Evolutionary conservation across 1,140 invertebrate genomes (phyloP), one percentile per base, ranked within the genome.

Genomic region (Leptestheria dahalacensis): DNA sequence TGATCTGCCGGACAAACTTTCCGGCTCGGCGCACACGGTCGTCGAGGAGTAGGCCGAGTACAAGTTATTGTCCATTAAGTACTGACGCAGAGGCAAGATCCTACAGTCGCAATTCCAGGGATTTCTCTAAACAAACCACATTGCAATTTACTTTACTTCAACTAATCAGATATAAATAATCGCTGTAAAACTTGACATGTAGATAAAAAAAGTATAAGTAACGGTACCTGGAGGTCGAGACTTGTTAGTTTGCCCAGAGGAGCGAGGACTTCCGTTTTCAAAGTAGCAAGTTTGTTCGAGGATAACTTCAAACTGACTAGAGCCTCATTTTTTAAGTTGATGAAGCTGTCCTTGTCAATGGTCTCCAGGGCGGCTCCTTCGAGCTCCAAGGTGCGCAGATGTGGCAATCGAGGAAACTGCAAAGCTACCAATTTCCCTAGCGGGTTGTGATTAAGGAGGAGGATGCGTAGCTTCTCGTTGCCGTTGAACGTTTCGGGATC

Each of bases 81-180:
- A 91, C 57, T 80, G 79, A 24, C 86, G 79, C 63, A 93, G 87
- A 20, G 81, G 82, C 52, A 86, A 79, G 50, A 93, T 69, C 52
- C 83, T 77, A 71, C 90, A 93, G 67, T 93, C 88, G 70, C 90
- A 93, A 61, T 77, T 77, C 90, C 90, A 93, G 15, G 83, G 86
- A 68, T 93, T 93, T n/a, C 84, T 83, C 33, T 41, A 41, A 41
- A 41, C 33, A 41, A 41, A 41, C 6, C 6, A 41, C 33, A 41
- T 41, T 9, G 15, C 6, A 41, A 15, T 41, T 41, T 9, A 41
- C 15, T 41, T n/a, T n/a, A n/a, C n/a, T n/a, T n/a, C n/a, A n/a
- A n/a, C n/a, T n/a, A n/a, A n/a, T n/a, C n/a, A n/a, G n/a, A n/a
- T n/a, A n/a, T n/a, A n/a, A n/a, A n/a, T n/a, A n/a, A n/a, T n/a